phyloP scores from a whole-genome alignment of 2,113 vertebrate genomes.

The Cyanoramphus novaezelandiae region DNA sequence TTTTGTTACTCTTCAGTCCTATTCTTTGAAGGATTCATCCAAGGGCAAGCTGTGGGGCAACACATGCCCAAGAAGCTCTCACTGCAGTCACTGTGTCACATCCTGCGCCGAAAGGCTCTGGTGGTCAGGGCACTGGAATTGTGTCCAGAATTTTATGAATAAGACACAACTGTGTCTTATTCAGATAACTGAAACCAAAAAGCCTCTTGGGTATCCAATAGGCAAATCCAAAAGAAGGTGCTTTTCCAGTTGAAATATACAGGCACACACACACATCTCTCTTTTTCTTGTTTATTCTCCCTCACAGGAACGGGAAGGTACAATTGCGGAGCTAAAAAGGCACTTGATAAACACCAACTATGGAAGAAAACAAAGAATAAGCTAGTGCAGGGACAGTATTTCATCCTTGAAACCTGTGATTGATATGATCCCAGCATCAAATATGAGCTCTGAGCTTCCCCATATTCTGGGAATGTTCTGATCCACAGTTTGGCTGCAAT shows the following conservation, averaged over 20 bases:
- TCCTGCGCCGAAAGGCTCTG: neutral
- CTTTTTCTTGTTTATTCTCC: neutral
- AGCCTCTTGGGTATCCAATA: neutral
- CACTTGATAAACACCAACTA: neutral
- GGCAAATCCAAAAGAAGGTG: neutral
- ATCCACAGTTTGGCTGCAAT: neutral
- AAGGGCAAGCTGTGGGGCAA: neutral
- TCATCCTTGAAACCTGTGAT: neutral
- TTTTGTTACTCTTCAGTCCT: neutral
- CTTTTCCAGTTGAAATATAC: neutral
- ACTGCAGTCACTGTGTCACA: fast-evolving
- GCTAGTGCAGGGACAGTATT: neutral
- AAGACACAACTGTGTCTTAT: neutral
- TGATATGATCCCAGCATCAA: neutral
- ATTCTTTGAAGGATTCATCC: neutral
- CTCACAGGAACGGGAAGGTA: neutral
- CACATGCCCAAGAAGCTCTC: fast-evolving
- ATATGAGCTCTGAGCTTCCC: neutral
- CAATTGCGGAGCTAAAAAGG: neutral
- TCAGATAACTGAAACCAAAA: neutral
- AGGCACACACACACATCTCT: neutral
- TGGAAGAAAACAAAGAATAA: neutral
- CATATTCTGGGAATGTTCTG: neutral
- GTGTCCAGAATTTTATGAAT: neutral
- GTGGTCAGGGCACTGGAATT: neutral